phyloP scores from a whole-genome alignment of 2,797 vertebrate genomes.

The Malurus leucopterus region DNA sequence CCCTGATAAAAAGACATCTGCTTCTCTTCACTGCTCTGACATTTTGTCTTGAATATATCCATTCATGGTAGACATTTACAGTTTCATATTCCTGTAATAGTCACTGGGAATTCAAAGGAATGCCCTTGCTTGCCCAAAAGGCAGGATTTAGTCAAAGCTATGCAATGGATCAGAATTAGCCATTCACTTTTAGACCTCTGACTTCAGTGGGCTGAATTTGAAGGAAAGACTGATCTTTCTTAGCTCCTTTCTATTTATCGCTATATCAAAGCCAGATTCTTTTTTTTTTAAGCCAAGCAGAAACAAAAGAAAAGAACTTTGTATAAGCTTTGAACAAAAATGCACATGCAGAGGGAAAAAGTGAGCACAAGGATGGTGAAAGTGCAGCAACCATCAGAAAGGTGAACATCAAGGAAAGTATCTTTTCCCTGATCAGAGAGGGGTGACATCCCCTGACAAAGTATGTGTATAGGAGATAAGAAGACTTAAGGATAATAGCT shows the following conservation, averaged over 20 bases:
- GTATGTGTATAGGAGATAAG: not conserved
- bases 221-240: not conserved
- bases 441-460: not conserved
- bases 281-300: not conserved
- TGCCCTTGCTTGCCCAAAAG: not conserved
- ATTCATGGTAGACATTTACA: slow-evolving; percentile 13
- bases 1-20: slow-evolving; percentile 25
- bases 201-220: not conserved
- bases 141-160: not conserved
- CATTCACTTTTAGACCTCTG: not conserved
- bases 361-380: not conserved
- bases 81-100: not conserved
- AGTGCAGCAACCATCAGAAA: not conserved
- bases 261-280: not conserved
- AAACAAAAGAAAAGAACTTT: not conserved
- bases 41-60: slow-evolving; percentile 29
- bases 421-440: not conserved
- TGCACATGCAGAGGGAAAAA: not conserved
- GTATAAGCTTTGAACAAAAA: not conserved
- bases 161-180: not conserved
- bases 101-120: slow-evolving; percentile 7
- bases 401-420: not conserved
- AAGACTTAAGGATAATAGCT: not conserved
- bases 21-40: slow-evolving; percentile 7
- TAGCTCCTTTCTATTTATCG: not conserved